phyloP scores from a whole-genome alignment of 2,888 invertebrate species.

The Megastigmus dorsalis region DNA sequence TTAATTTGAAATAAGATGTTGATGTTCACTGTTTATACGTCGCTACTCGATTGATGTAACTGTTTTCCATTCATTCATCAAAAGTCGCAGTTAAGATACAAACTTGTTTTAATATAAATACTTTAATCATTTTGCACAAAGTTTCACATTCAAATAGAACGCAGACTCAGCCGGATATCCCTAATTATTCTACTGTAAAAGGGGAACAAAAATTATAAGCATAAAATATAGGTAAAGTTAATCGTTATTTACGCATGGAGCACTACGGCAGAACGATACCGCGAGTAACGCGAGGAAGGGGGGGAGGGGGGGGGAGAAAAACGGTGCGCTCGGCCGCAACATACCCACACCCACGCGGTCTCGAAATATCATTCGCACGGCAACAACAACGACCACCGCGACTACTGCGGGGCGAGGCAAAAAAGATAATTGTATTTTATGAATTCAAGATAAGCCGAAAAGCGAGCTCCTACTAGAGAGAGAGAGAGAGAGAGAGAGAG shows the following conservation, averaged over 20 bases:
- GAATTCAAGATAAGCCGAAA: conserved; percentile 65
- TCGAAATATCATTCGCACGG: conserved; percentile 2
- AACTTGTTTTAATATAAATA: no score
- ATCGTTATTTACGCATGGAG: conserved; percentile 35
- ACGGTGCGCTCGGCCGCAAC: neutral
- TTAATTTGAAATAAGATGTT: no score
- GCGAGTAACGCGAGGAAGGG: no score
- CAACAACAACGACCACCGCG: neutral
- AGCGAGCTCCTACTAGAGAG: conserved; percentile 57
- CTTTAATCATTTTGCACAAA: no score
- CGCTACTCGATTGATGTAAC: no score
- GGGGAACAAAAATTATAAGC: no score
- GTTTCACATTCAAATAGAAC: no score
- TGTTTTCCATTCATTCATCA: no score
- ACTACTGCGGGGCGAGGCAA: conserved; percentile 21
- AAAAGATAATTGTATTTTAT: conserved; percentile 67
- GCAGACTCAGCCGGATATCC: no score
- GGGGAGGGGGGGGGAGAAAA: neutral
- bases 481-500: conserved; percentile 36
- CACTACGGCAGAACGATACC: neutral
- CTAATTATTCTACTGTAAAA: no score
- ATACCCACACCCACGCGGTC: neutral
- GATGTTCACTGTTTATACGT: no score
- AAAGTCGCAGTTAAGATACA: no score
- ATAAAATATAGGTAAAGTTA: neutral